Conservation (phyloP, 1,140 invertebrate species). For the Eurosta solidaginis region DNA sequence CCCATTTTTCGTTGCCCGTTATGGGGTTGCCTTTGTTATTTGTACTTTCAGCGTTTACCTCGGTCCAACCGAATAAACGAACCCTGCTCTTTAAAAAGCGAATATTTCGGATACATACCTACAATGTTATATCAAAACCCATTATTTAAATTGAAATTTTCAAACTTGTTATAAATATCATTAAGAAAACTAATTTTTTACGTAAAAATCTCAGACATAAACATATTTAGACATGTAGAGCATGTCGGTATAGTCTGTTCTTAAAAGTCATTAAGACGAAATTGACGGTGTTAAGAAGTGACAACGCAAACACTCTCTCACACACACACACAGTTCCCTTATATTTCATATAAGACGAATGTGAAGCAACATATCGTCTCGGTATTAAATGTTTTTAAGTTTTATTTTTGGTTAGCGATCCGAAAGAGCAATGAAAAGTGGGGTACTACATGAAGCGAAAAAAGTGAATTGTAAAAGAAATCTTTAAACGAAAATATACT, state of each 20-base stretch:
- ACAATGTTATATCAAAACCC: too few relatives aligned
- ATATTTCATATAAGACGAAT: neutral
- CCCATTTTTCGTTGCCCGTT: too few relatives aligned
- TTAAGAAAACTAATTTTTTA: too few relatives aligned
- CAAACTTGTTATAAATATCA: too few relatives aligned
- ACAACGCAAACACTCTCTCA: neutral
- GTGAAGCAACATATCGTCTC: neutral
- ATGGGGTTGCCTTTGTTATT: too few relatives aligned
- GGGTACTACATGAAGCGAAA: neutral
- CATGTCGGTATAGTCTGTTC: neutral
- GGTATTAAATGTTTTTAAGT: neutral
- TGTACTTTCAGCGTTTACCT: too few relatives aligned
- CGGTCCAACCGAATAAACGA: too few relatives aligned
- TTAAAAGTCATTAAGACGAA: neutral
- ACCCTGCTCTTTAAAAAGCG: too few relatives aligned
- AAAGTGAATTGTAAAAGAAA: too few relatives aligned
- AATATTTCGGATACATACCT: too few relatives aligned
- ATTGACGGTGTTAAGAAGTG: neutral
- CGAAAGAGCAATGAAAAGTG: neutral
- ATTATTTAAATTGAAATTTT: too few relatives aligned
- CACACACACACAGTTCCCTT: neutral
- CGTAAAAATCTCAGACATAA: neutral
- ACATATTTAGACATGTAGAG: neutral
- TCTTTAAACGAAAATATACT: neutral
- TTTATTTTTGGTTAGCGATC: neutral